Conservation (phyloP, 2,797 vertebrate species). For the Spinus pinus region DNA sequence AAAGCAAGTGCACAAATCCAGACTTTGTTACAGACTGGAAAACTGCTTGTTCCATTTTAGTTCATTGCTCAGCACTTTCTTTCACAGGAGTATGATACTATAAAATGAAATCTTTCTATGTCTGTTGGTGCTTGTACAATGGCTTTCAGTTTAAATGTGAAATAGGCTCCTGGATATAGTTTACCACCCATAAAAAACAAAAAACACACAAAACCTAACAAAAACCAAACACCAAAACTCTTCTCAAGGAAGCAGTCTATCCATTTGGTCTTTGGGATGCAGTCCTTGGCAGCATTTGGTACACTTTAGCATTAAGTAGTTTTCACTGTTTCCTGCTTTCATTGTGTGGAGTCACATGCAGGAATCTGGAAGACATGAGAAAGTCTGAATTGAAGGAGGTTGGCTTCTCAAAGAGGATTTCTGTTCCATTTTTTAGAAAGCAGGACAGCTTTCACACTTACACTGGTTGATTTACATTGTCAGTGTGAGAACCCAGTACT, state of each 20-base stretch:
- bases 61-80: background rate
- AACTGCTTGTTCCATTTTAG: background rate
- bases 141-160: background rate
- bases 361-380: background rate
- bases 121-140: background rate
- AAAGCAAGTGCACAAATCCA: background rate
- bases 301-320: accelerated
- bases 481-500: background rate
- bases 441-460: background rate
- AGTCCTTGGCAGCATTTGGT: background rate
- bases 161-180: background rate
- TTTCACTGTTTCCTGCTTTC: background rate
- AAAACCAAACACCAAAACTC: background rate
- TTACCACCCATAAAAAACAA: background rate
- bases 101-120: background rate
- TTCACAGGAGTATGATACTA: background rate
- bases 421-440: background rate
- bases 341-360: background rate
- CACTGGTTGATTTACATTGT: background rate
- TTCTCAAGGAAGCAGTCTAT: background rate
- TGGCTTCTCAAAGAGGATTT: background rate
- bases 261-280: background rate
- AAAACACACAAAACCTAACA: background rate
- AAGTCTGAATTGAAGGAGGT: background rate
- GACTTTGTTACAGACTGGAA: background rate